phyloP scores from a whole-genome alignment of 2,888 invertebrate genomes.

The Diarsia rubi region DNA sequence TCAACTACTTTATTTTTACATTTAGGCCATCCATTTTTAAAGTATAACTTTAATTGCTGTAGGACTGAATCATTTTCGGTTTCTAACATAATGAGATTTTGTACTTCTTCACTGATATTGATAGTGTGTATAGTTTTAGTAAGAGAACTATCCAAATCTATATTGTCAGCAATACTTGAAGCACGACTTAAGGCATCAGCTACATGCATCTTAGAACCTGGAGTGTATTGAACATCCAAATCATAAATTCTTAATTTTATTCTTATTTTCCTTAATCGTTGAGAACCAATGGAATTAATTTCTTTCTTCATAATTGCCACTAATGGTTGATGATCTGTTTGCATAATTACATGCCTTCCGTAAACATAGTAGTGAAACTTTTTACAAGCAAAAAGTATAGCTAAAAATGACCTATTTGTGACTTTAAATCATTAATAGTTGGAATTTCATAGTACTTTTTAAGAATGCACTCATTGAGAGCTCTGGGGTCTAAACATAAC shows the following conservation, averaged over 20 bases:
- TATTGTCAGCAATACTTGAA: background rate
- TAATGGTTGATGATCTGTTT: slow-evolving; percentile 3
- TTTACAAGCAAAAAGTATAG: background rate
- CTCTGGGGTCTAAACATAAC: background rate
- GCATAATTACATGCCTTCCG: background rate
- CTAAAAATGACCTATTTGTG: background rate
- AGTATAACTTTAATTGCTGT: background rate
- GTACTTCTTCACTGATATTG: background rate
- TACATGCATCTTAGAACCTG: too few species aligned
- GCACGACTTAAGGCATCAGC: background rate
- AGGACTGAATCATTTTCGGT: background rate
- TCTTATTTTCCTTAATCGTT: slow-evolving; percentile 1
- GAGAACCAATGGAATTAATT: slow-evolving; percentile 1
- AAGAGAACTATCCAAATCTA: background rate
- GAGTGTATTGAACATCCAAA: too few species aligned
- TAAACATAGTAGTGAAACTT: background rate
- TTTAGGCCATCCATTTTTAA: background rate
- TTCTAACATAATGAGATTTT: background rate
- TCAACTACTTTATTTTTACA: background rate
- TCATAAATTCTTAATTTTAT: too few species aligned
- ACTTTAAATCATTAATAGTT: slow-evolving; percentile 1
- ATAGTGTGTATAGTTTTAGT: background rate
- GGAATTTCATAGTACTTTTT: background rate
- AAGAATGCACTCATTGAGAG: background rate
- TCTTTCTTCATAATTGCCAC: slow-evolving; percentile 1